phyloP scores from a whole-genome alignment of 1,140 invertebrate species.

The Melipona quadrifasciata region DNA sequence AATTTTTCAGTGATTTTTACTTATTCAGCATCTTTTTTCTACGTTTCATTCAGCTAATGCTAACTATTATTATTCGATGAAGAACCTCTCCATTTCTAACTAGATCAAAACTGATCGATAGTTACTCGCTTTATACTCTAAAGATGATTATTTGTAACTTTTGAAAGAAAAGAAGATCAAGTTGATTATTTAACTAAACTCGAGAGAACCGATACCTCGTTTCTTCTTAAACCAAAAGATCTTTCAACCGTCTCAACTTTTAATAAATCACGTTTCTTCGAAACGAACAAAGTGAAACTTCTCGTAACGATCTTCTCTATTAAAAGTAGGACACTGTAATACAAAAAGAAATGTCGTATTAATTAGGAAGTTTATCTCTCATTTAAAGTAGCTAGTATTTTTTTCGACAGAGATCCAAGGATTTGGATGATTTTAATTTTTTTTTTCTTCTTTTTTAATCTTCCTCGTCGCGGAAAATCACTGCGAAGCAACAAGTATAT shows the following conservation, averaged over 20 bases:
- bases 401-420: no score
- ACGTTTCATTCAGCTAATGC: no score
- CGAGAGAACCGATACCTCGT: background rate
- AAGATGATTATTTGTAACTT: no score
- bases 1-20: no score
- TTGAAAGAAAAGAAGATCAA: background rate
- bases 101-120: no score
- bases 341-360: background rate
- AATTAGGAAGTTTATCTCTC: background rate
- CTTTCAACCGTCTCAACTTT: background rate
- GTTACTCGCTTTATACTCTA: no score
- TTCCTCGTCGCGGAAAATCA: background rate
- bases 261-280: background rate
- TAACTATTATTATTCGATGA: no score
- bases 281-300: background rate
- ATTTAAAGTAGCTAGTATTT: background rate
- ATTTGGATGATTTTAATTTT: no score
- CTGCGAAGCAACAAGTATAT: conserved; percentile 37
- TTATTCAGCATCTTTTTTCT: no score
- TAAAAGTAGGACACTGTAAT: background rate
- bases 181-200: background rate
- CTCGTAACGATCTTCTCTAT: background rate
- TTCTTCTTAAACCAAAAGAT: background rate
- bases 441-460: no score
- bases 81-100: no score